These are phyloP conservation scores for Macaria notata DNA, from an alignment of 2,888 invertebrate species.

Conservation along the genomic window DNA sequence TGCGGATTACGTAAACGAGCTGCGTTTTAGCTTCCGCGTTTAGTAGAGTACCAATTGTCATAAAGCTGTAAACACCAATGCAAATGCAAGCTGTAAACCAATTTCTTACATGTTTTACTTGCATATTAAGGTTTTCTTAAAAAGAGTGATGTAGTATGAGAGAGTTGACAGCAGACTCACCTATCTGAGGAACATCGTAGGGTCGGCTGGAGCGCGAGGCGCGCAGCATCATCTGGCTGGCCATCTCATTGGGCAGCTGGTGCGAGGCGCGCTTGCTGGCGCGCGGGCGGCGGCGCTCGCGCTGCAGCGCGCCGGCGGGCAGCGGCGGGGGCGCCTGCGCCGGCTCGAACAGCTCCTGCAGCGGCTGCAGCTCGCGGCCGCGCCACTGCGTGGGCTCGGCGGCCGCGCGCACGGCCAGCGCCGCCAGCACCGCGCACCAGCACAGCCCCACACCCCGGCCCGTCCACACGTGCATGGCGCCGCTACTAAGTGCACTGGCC, in stretches of 20 bases:
- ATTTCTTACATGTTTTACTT: no score
- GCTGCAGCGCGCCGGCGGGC: constrained; percentile 55
- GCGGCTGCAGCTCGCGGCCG: constrained; percentile 57
- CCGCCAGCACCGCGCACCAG: constrained; percentile 69
- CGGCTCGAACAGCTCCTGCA: constrained; percentile 72
- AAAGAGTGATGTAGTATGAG: no score
- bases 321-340: constrained; percentile 50
- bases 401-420: constrained; percentile 68
- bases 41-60: no score
- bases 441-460: constrained; percentile 69
- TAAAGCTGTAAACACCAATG: no score
- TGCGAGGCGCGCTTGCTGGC: constrained; percentile 64
- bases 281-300: constrained; percentile 64
- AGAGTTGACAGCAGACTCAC: no score
- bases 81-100: no score
- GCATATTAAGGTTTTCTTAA: no score
- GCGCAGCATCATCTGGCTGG: constrained; percentile 90
- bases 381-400: constrained; percentile 69
- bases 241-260: constrained; percentile 81
- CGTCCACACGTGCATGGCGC: constrained; percentile 66
- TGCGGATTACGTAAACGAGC: no score
- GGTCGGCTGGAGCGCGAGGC: constrained; percentile 88
- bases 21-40: no score
- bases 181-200: constrained; percentile 94
- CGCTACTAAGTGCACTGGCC: constrained; percentile 70